These are phyloP conservation scores for Gastrophryne carolinensis DNA, from an alignment of 2,797 vertebrate species.

Conservation along the genomic window DNA sequence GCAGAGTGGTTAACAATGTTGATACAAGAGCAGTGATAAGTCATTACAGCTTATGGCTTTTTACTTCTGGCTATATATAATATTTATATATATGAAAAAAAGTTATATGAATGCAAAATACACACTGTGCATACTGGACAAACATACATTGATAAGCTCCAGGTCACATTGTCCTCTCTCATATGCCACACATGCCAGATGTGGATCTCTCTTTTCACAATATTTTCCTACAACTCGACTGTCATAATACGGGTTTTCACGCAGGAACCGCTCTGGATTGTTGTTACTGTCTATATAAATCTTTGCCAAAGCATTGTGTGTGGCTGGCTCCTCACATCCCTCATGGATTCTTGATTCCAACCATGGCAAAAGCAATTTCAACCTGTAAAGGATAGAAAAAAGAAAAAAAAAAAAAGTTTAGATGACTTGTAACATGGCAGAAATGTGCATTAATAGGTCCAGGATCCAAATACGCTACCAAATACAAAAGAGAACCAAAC, in stretches of 20 bases:
- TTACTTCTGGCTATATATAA: no score
- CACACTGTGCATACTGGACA: conserved; percentile 82
- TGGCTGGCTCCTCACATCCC: conserved; percentile 95
- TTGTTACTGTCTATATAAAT: conserved; percentile 99
- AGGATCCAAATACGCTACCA: no score
- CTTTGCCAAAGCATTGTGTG: conserved; percentile 95
- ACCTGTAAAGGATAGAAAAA: conserved; percentile 64
- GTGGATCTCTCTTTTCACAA: conserved; percentile 97
- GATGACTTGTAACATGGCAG: no score
- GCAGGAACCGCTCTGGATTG: conserved; percentile 94
- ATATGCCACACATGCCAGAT: conserved; percentile 96
- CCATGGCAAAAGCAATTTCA: conserved; percentile 96
- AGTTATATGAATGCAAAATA: neutral
- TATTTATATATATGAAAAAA: no score
- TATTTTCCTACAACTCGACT: conserved; percentile 97
- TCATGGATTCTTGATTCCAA: conserved; percentile 96
- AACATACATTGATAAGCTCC: conserved; percentile 92
- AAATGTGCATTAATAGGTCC: no score
- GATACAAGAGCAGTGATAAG: no score
- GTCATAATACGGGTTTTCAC: conserved; percentile 95
- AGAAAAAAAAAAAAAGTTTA: neutral
- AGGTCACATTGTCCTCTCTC: conserved; percentile 95
- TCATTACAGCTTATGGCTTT: no score
- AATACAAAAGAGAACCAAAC: no score
- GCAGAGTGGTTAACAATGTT: no score